phyloP scores from a whole-genome alignment of 2,888 invertebrate species.

The Linnaemya vulpina region DNA sequence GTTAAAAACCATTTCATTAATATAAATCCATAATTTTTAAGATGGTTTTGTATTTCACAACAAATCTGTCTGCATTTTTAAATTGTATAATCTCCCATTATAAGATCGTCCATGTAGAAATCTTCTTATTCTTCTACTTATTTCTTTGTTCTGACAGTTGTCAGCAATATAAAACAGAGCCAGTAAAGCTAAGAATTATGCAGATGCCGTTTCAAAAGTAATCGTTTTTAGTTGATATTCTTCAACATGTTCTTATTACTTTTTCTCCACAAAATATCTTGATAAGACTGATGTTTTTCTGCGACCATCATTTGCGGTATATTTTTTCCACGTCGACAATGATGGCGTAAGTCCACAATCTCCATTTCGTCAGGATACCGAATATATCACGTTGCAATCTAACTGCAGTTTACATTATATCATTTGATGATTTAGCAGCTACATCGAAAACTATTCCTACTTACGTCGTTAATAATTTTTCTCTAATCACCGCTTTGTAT shows the following conservation, averaged over 20 bases:
- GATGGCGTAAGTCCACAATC: conserved; percentile 70
- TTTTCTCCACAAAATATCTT: conserved; percentile 74
- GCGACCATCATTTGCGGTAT: conserved; percentile 69
- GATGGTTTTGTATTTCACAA: conserved; percentile 21
- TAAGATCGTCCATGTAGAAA: conserved; percentile 67
- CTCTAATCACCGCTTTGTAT: conserved; percentile 31
- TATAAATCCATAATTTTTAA: conserved; percentile 57
- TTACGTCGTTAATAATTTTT: conserved; percentile 45
- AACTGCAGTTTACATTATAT: conserved; percentile 74
- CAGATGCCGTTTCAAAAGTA: conserved; percentile 73
- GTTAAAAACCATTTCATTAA: conserved; percentile 70
- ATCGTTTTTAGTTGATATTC: conserved; percentile 73
- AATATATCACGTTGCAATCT: conserved; percentile 72
- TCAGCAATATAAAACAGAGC: conserved; percentile 63
- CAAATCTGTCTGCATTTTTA: conserved; percentile 56
- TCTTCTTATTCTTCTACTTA: conserved; percentile 64
- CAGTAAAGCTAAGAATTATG: conserved; percentile 72
- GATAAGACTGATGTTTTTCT: conserved; percentile 72
- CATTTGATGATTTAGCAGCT: conserved; percentile 66
- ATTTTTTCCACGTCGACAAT: conserved; percentile 76
- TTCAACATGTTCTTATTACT: conserved; percentile 48
- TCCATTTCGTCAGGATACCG: conserved; percentile 41
- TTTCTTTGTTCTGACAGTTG: background rate
- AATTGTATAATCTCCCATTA: conserved; percentile 65
- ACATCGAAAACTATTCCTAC: conserved; percentile 24